Percentiles rank a stretch among this genome's conserved stretches.
phyloP scores from a whole-genome alignment of 2,797 vertebrate genomes.

The Catharus ustulatus region DNA sequence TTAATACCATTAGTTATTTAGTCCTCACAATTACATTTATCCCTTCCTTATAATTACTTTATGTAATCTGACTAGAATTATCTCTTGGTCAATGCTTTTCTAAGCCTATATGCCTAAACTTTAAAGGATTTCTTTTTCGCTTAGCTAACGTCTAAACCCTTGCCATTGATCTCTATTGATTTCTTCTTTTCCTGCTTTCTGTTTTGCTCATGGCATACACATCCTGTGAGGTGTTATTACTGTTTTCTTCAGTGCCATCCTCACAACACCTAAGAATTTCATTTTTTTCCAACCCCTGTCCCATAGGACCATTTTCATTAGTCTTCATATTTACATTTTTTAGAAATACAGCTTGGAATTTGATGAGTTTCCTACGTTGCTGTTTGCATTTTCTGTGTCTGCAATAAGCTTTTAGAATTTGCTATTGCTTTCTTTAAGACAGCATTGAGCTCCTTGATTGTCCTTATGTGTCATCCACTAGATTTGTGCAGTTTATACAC shows the following conservation, averaged over 20 bases:
- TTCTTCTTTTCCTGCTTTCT: neutral
- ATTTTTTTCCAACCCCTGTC: accelerated
- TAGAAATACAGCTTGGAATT: neutral
- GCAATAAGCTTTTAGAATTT: neutral
- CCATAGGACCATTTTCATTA: neutral
- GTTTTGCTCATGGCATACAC: neutral
- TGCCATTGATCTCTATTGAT: neutral
- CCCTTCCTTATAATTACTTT: neutral
- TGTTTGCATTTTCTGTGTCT: neutral
- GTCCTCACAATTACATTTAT: neutral
- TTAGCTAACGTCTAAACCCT: neutral
- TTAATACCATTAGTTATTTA: neutral
- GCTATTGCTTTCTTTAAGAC: neutral
- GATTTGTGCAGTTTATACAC: conserved; percentile 19
- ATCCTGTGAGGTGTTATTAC: neutral
- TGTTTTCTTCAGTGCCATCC: neutral
- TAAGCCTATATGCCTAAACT: neutral
- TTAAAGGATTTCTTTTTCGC: neutral
- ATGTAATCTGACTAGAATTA: neutral
- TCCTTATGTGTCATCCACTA: conserved; percentile 51
- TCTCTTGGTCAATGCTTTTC: neutral
- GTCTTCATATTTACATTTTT: neutral
- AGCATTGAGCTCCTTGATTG: neutral
- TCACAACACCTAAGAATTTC: neutral
- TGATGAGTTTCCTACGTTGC: neutral